Conservation (phyloP, 2,113 vertebrate species). For the Thomomys bottae region DNA sequence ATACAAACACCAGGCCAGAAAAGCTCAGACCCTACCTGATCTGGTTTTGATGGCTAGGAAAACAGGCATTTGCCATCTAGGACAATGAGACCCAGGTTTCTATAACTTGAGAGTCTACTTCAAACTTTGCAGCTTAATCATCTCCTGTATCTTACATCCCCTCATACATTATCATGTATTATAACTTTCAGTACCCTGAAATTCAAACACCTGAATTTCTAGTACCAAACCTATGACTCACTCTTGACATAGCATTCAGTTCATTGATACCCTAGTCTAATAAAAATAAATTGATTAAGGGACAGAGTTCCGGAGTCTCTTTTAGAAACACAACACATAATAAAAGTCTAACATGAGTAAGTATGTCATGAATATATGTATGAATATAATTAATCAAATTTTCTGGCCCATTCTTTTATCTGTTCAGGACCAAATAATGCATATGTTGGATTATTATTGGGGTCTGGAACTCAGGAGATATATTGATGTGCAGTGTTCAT, state of each 20-base stretch:
- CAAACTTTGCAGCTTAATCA: not conserved
- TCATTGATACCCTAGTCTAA: not conserved
- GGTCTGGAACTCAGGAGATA: constrained; percentile 4
- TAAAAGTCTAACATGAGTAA: not conserved
- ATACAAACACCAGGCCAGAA: not conserved
- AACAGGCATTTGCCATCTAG: not conserved
- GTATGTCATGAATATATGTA: not conserved
- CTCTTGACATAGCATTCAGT: not conserved
- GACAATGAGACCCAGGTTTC: not conserved
- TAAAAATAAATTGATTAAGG: constrained; percentile 7
- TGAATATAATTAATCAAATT: not conserved
- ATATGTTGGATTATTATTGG: not conserved
- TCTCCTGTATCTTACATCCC: not conserved
- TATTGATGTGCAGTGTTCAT: not conserved
- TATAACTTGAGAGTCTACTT: not conserved
- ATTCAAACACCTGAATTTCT: constrained; percentile 5
- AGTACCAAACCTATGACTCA: not conserved
- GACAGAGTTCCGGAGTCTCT: not conserved
- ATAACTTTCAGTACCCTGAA: not conserved
- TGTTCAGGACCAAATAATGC: not conserved
- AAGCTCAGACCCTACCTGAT: not conserved
- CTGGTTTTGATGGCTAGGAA: not conserved
- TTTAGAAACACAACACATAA: constrained; percentile 10
- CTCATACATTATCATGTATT: not conserved
- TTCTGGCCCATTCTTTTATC: not conserved